phyloP scores from a whole-genome alignment of 2,113 vertebrate species.

The Ammodytes marinus region DNA sequence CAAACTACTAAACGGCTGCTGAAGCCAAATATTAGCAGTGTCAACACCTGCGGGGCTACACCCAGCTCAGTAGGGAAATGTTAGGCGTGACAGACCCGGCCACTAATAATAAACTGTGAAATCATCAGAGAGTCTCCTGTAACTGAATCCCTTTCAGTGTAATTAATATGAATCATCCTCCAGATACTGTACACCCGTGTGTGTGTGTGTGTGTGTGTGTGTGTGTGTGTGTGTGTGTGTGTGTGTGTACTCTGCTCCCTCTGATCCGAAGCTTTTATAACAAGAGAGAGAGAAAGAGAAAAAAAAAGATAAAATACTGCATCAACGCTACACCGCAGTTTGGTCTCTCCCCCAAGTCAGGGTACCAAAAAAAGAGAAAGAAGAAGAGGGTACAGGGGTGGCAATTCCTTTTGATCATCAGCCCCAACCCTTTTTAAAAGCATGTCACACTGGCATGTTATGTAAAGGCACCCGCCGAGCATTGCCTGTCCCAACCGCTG shows the following conservation, averaged over 20 bases:
- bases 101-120: conserved; percentile 70
- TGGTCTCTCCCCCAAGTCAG: conserved; percentile 68
- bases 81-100: conserved; percentile 49
- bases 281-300: conserved; percentile 7
- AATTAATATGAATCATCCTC: conserved; percentile 63
- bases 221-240: not conserved
- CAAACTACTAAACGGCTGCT: conserved; percentile 49
- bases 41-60: conserved; percentile 77
- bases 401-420: conserved; percentile 47
- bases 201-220: not conserved
- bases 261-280: conserved; percentile 57
- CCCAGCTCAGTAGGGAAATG: conserved; percentile 63
- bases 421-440: conserved; percentile 51
- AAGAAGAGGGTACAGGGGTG: conserved; percentile 23
- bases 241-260: conserved; percentile 42
- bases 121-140: conserved; percentile 56
- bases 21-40: conserved; percentile 71
- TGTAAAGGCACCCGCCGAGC: conserved; percentile 62
- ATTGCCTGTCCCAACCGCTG: conserved; percentile 59
- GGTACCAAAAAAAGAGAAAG: conserved; percentile 34
- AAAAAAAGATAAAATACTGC: conserved; percentile 76
- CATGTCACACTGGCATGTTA: conserved; percentile 60
- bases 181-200: conserved; percentile 35
- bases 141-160: conserved; percentile 51
- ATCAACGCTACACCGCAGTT: conserved; percentile 79